Evolutionary conservation across 2,113 vertebrate genomes (phyloP), one percentile per base, ranked within the genome.

Genomic region (Irena cyanogastra): DNA sequence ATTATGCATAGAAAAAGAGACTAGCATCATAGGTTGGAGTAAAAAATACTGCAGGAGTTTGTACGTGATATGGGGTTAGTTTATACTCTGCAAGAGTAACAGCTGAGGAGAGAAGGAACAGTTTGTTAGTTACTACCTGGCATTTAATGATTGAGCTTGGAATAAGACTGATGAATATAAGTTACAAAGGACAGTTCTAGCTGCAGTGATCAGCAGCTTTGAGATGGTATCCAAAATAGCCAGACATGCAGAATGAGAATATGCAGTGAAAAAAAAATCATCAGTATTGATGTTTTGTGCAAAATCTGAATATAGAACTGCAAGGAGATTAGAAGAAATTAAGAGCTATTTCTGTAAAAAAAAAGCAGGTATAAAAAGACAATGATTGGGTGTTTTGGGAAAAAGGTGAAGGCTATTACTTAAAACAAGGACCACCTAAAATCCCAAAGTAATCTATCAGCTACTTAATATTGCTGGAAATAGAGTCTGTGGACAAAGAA

Each of bases 381-480:
- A 6, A 52, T 87, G 69, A 69, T 80, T 83, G 61, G 50, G 37
- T 79, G 68, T 77, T 85, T 3, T 6, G 66, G n/a, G 35, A 71
- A 71, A 96, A 80, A 94, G 80, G 45, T 94, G 72, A 94, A 94
- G 52, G 41, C 52, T 90, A 9, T 87, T 93, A 87, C 54, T 90
- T 85, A 56, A 92, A 93, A 94, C 13, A 6, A 35, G 27, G 53
- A 78, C 52, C 37, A 63, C 56, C 77, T 94, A 71, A 77, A 74
- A 89, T 93, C 52, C 69, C 17, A 72, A 63, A 77, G 68, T 81
- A 86, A 90, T 72, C 61, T 66, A 47, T 94, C 63, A 94, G 49
- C 52, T 94, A 27, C 68, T 71, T 92, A 95, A 85, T 93, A 82
- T 68, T 89, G 19, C 66, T 80, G 74, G 50, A 70, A 87, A 80